Evolutionary conservation across 2,113 vertebrate genomes (phyloP).

Genomic region (Pithys albifrons): DNA sequence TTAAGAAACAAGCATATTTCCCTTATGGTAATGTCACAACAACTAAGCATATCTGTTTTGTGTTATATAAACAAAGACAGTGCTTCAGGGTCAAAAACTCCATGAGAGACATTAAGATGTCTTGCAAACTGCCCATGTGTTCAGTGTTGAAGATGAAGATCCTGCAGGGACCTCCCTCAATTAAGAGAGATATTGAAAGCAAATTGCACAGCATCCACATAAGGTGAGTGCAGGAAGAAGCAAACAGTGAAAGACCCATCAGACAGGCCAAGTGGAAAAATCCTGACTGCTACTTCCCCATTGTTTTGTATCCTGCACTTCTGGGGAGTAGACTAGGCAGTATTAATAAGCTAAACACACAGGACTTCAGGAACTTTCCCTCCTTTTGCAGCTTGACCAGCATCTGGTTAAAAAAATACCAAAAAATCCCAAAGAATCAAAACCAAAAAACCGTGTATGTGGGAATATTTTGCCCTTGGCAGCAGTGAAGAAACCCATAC

Average conservation of each 20-base stretch:
- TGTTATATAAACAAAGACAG: not conserved
- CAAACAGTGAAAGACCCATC: not conserved
- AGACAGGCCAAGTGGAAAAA: not conserved
- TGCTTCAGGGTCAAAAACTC: not conserved
- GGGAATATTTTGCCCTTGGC: slow-evolving; percentile 51
- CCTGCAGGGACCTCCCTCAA: not conserved
- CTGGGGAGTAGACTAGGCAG: not conserved
- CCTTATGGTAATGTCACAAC: not conserved
- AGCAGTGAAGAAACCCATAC: slow-evolving; percentile 29
- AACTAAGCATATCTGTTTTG: not conserved
- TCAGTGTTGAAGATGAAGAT: not conserved
- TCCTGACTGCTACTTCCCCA: not conserved
- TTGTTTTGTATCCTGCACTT: not conserved
- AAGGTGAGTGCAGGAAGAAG: not conserved
- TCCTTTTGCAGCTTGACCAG: not conserved
- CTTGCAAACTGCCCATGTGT: not conserved
- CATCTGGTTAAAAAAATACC: not conserved
- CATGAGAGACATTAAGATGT: not conserved
- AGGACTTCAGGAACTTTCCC: not conserved
- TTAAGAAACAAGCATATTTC: not conserved
- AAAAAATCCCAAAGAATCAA: too few species aligned
- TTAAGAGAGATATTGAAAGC: not conserved
- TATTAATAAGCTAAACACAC: not conserved
- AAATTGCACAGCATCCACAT: fast-evolving
- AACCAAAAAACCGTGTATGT: not conserved